Percentiles rank a stretch among this genome's conserved stretches.
Conservation (phyloP, 2,113 vertebrate species). For the Stigmatopora argus region DNA sequence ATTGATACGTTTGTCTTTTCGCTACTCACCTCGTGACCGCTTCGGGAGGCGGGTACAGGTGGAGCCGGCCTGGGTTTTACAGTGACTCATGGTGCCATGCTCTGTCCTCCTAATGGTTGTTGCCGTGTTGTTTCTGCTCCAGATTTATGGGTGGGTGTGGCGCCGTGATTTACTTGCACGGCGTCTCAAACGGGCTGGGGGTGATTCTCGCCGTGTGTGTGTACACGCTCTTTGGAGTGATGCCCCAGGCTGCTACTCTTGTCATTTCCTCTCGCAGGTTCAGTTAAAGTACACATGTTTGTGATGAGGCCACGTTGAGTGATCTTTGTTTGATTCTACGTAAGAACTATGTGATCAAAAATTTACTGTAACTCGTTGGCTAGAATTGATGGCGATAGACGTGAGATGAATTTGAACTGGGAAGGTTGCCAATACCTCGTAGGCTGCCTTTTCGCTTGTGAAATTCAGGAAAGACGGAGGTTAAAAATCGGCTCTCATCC, state of each 20-base stretch:
- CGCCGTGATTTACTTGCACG: conserved; percentile 65
- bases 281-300: conserved; percentile 24
- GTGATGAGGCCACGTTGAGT: conserved; percentile 1
- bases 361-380: not conserved
- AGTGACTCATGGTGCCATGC: conserved; percentile 67
- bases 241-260: conserved; percentile 16
- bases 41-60: conserved; percentile 49
- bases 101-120: conserved; percentile 64
- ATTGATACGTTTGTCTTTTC: conserved; percentile 60
- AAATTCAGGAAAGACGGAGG: too few species aligned
- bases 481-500: too few species aligned
- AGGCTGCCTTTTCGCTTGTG: too few species aligned
- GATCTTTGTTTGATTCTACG: not conserved
- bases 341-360: not conserved
- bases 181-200: conserved; percentile 51
- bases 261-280: conserved; percentile 30
- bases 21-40: conserved; percentile 34
- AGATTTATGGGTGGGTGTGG: conserved; percentile 66
- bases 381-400: not conserved
- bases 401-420: too few species aligned
- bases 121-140: conserved; percentile 66
- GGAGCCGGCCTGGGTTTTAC: conserved; percentile 68
- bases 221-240: conserved; percentile 16
- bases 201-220: conserved; percentile 47
- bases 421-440: too few species aligned